Base-by-base conservation (phyloP, 2,797 vertebrate species). In the Typhlichthys eigenmanni region DNA sequence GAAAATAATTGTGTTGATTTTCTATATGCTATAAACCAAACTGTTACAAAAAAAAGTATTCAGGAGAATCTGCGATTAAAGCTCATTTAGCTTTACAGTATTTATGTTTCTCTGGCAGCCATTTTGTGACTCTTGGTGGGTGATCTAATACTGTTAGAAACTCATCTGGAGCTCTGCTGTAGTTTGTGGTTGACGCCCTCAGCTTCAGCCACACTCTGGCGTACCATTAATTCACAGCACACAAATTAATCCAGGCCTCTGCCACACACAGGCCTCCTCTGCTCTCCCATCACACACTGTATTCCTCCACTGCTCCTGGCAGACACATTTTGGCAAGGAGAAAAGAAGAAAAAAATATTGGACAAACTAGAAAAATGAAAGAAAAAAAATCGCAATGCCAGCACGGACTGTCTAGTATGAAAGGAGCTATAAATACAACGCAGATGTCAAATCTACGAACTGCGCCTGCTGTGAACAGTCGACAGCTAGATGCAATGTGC, bases 401-500 rank as follows among this genome's bases (percentile, higher is more conserved):
- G 59, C 13, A 53, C 72, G 64, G 77, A 69, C 68, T 12, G 86
- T 90, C 87, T 90, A 75, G 87, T 59, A 87, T 82, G 75, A 74
- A 75, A 82, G 82, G 86, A 91, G 86, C 88, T 87, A 80, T 85
- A 89, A 92, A 92, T 88, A 85, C 81, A 87, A 75, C 84, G 88
- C 89, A 86, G 83, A 87, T 88, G 86, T 86, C 63, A 78, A 76
- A 73, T 66, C 68, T 75, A 80, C 67, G 55, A 9, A 64, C 68
- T 60, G 66, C 70, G 70, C 79, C 80, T 72, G 82, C 80, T 84
- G 73, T 82, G 79, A 82, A 69, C 67, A 62, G 70, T 71, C 82
- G 72, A 80, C 81, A 72, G 75, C 79, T 66, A 64, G 60, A 55
- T 67, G 75, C 76, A 68, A 80, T 74, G 61, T 80, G 85, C 61